These are phyloP conservation scores for Marmota flaviventris DNA, from an alignment of 2,113 vertebrate species.

Conservation along the genomic window DNA sequence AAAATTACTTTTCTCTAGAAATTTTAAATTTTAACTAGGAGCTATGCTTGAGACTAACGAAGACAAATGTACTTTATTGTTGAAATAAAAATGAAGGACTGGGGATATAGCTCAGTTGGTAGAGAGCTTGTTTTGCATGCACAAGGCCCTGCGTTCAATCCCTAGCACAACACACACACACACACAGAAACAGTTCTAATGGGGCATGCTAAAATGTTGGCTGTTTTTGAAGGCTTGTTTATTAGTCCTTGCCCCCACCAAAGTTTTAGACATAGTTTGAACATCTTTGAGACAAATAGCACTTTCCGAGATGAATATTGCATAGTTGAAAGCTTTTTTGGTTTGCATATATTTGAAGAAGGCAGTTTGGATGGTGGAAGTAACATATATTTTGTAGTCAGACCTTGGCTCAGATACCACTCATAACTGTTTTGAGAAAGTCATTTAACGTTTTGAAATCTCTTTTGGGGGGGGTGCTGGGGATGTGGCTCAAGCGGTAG, in stretches of 20 bases:
- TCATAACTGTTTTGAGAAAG: neutral
- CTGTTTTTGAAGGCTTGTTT: neutral
- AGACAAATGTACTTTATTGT: neutral
- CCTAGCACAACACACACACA: no score
- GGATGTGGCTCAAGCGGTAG: no score
- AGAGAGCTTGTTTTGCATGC: no score
- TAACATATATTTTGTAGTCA: neutral
- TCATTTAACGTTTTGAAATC: neutral
- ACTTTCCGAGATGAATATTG: neutral
- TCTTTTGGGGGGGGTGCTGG: neutral
- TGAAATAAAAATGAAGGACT: neutral
- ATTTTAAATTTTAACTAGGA: neutral
- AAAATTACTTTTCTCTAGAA: neutral
- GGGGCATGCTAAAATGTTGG: neutral
- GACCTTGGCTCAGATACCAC: neutral
- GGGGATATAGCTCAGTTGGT: no score
- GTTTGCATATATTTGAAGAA: neutral
- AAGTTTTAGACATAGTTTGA: neutral
- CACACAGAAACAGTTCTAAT: neutral
- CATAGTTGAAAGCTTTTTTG: neutral
- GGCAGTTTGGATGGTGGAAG: neutral
- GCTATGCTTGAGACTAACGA: neutral
- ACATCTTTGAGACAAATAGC: neutral
- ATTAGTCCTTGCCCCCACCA: neutral
- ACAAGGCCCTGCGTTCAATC: no score